Conservation (phyloP, 2,113 vertebrate genomes). For the Ellobius talpinus region DNA sequence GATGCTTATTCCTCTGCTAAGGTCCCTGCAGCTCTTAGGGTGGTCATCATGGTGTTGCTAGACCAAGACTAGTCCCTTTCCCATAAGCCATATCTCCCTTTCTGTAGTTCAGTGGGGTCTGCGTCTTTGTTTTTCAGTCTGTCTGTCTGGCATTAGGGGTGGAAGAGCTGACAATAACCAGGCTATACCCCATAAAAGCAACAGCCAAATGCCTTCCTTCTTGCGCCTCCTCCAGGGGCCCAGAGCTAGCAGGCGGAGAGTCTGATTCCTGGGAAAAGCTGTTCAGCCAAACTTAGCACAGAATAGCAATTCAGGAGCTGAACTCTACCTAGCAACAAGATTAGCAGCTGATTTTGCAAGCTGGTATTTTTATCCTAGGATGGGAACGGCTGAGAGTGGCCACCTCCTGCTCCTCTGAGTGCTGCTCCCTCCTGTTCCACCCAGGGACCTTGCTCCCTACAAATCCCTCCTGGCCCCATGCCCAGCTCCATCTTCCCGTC, state of each 20-base stretch:
- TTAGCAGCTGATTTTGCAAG: conserved; percentile 75
- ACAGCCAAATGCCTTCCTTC: not conserved
- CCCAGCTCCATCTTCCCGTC: not conserved
- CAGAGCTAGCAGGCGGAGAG: not conserved
- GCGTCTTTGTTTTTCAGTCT: no score
- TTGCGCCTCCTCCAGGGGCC: not conserved
- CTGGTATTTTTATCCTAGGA: conserved; percentile 77
- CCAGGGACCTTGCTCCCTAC: not conserved
- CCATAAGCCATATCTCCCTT: not conserved
- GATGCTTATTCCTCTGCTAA: not conserved
- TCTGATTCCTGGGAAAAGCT: conserved; percentile 59
- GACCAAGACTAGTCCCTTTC: not conserved
- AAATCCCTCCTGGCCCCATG: not conserved
- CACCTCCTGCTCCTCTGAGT: conserved; percentile 14
- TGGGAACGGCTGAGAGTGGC: conserved; percentile 51
- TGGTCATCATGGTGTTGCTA: no score
- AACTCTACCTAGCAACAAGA: conserved; percentile 80
- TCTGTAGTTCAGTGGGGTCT: not conserved
- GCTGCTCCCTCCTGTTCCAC: not conserved
- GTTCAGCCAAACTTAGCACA: conserved; percentile 69
- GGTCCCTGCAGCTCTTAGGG: not conserved
- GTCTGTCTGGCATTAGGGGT: not conserved
- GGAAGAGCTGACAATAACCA: not conserved
- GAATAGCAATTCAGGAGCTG: conserved; percentile 62
- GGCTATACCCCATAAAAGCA: not conserved